Evolutionary conservation across 2,113 vertebrate species (phyloP).

Genomic region (Eudyptes chrysolophus): DNA sequence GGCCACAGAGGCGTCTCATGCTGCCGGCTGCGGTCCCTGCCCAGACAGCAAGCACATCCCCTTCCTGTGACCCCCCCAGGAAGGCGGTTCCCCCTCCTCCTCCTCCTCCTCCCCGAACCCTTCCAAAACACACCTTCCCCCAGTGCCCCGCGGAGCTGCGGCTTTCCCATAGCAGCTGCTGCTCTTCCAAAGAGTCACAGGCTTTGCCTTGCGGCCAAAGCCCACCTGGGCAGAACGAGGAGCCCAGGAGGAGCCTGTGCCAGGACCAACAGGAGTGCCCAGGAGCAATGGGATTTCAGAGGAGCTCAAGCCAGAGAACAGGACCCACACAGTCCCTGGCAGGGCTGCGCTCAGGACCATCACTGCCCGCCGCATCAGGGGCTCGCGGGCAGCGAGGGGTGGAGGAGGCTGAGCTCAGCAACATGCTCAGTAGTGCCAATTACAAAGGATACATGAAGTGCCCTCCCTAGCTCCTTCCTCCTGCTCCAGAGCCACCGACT

Average conservation of each 20-base stretch:
- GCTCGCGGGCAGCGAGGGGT: accelerated
- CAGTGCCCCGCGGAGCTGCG: background rate
- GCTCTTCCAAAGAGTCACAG: background rate
- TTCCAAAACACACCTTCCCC: background rate
- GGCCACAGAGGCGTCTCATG: background rate
- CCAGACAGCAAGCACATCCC: background rate
- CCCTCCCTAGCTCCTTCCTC: too few species aligned
- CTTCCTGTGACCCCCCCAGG: background rate
- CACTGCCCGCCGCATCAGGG: background rate
- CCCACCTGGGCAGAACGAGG: background rate
- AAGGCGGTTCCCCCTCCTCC: background rate
- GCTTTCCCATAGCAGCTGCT: background rate
- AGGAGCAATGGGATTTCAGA: background rate
- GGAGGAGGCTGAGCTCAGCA: background rate
- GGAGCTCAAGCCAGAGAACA: background rate
- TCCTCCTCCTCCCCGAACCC: background rate
- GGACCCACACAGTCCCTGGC: background rate
- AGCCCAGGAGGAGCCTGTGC: background rate
- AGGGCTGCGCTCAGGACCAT: background rate
- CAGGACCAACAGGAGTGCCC: background rate
- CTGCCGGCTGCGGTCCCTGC: background rate
- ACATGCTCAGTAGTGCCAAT: background rate
- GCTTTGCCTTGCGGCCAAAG: background rate
- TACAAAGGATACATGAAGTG: accelerated
- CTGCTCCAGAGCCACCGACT: background rate